Percentiles rank a stretch among this genome's conserved stretches.
Evolutionary conservation across 2,797 vertebrate species (phyloP).

Genomic region (Chloroceryle amazona): DNA sequence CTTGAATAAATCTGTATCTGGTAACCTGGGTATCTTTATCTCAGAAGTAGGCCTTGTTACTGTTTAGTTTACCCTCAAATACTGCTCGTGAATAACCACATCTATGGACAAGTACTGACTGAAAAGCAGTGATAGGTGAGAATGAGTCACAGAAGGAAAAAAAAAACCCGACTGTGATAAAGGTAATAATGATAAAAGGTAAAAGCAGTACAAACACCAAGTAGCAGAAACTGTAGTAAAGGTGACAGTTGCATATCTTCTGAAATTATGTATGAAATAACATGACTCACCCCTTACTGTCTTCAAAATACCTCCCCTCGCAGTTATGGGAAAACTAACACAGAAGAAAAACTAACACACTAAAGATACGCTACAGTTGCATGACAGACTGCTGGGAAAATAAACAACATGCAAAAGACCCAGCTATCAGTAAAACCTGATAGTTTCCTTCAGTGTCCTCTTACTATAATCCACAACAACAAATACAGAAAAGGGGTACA

Average conservation of each 20-base stretch:
- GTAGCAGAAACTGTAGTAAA: background rate
- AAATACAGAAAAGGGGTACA: background rate
- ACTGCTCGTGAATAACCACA: background rate
- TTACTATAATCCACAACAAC: background rate
- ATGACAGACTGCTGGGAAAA: background rate
- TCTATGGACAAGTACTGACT: background rate
- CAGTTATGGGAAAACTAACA: background rate
- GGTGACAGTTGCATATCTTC: accelerated
- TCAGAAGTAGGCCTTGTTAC: background rate
- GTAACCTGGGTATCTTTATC: background rate
- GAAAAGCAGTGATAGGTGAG: background rate
- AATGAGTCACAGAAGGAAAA: background rate
- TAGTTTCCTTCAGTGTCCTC: background rate
- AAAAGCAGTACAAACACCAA: background rate
- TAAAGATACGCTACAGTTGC: background rate
- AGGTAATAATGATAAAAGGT: background rate
- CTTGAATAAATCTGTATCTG: background rate
- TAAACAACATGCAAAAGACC: background rate
- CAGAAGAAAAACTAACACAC: background rate
- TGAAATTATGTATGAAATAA: background rate
- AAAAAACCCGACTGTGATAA: background rate
- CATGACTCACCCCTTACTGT: background rate
- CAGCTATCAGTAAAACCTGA: background rate
- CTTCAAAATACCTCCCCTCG: background rate
- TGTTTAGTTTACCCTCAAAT: background rate